Conservation (phyloP, 2,113 vertebrate species). For the Perca fluviatilis region DNA sequence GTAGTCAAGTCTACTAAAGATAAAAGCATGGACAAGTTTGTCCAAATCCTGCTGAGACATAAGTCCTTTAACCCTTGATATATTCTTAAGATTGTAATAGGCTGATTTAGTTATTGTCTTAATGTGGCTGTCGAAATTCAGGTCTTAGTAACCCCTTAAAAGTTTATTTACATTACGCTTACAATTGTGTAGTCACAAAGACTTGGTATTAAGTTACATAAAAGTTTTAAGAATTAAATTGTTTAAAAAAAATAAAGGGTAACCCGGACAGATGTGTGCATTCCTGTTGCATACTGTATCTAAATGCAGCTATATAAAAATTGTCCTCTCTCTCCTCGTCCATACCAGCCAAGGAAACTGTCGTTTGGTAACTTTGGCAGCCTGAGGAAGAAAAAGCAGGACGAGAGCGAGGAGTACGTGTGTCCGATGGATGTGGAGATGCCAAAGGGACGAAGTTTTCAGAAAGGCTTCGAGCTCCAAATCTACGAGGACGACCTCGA, state of each 20-base stretch:
- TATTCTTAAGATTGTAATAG: too few species aligned
- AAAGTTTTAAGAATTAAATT: not conserved
- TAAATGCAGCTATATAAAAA: not conserved
- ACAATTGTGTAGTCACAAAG: not conserved
- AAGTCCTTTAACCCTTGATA: too few species aligned
- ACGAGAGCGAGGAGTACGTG: conserved; percentile 95
- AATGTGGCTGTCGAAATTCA: too few species aligned
- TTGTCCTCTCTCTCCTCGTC: not conserved
- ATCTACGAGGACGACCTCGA: conserved; percentile 96
- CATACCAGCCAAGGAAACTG: conserved; percentile 91
- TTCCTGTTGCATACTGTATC: not conserved
- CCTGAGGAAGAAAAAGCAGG: conserved; percentile 94
- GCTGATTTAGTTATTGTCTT: too few species aligned
- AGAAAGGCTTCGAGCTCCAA: conserved; percentile 91
- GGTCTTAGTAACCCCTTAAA: not conserved
- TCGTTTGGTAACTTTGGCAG: conserved; percentile 93
- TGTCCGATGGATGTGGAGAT: conserved; percentile 97
- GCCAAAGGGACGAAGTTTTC: conserved; percentile 87
- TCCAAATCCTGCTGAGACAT: too few species aligned
- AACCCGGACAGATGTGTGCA: not conserved
- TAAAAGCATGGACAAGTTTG: too few species aligned
- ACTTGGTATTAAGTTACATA: not conserved
- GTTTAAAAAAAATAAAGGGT: not conserved
- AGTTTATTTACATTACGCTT: not conserved
- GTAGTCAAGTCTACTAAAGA: too few species aligned